Conservation (phyloP, 2,113 vertebrate species). For the Percina caprodes region DNA sequence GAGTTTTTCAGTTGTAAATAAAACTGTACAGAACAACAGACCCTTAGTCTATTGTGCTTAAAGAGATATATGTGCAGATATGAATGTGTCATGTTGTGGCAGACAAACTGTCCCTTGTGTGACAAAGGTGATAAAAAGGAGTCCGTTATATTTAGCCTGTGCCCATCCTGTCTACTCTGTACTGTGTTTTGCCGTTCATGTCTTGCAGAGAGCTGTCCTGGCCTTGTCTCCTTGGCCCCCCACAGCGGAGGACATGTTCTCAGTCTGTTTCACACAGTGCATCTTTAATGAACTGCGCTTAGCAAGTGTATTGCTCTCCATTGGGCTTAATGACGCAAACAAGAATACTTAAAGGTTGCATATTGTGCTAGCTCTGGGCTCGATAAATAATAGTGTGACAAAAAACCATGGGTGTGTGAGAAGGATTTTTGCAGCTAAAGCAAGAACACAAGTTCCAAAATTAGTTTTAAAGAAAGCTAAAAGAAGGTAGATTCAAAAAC, state of each 20-base stretch:
- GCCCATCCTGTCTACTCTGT: conserved; percentile 38
- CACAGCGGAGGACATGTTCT: conserved; percentile 47
- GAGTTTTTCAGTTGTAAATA: conserved; percentile 96
- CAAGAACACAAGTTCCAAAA: conserved; percentile 26
- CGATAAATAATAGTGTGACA: conserved; percentile 39
- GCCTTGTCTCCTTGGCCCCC: conserved; percentile 51
- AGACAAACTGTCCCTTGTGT: conserved; percentile 15
- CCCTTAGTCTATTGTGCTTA: conserved; percentile 60
- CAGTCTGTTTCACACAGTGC: conserved; percentile 66
- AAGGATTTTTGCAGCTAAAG: conserved; percentile 34
- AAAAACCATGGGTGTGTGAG: conserved; percentile 7
- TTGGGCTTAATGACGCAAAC: conserved; percentile 59
- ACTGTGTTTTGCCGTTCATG: conserved; percentile 29
- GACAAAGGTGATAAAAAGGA: conserved; percentile 36
- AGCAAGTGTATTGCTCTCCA: conserved; percentile 55
- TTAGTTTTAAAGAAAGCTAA: conserved; percentile 8
- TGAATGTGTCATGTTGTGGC: conserved; percentile 8
- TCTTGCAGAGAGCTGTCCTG: conserved; percentile 43
- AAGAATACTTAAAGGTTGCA: conserved; percentile 49
- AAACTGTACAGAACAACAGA: conserved; percentile 86
- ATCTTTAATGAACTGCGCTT: conserved; percentile 76
- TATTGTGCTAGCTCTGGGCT: conserved; percentile 43
- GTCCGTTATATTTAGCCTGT: conserved; percentile 55
- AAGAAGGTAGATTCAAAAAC: conserved; percentile 23
- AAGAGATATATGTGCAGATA: conserved; percentile 56